Conservation (phyloP, 2,113 vertebrate genomes). For the Camelus dromedarius region DNA sequence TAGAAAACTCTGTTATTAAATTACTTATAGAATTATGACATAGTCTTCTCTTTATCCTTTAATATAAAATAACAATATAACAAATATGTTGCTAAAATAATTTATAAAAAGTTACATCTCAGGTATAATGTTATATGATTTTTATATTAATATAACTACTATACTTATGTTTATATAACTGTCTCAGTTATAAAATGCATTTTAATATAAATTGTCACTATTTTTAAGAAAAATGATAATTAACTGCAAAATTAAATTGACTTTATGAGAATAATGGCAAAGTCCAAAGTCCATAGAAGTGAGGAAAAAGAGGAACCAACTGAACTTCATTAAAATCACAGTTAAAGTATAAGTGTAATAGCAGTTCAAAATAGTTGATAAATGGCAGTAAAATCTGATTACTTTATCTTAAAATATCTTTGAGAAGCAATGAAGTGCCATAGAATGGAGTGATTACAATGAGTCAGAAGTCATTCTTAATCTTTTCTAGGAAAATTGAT, state of each 20-base stretch:
- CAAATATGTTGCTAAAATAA: constrained; percentile 32
- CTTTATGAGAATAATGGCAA: constrained; percentile 29
- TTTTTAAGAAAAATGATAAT: constrained; percentile 37
- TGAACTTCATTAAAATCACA: constrained; percentile 2
- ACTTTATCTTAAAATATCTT: background rate
- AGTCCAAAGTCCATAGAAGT: background rate
- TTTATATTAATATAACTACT: background rate
- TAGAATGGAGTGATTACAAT: background rate
- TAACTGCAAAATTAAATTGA: background rate
- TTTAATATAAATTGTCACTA: background rate
- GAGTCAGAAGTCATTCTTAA: background rate
- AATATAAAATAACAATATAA: constrained; percentile 11
- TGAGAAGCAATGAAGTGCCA: background rate
- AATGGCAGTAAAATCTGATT: constrained; percentile 15
- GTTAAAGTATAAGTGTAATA: background rate
- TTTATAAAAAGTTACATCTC: background rate
- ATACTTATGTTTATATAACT: background rate
- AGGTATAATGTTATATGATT: background rate
- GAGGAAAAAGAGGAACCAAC: background rate
- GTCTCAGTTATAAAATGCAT: background rate
- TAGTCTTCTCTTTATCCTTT: background rate
- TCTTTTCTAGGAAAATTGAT: background rate
- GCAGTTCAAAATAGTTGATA: background rate
- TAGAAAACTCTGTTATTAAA: background rate
- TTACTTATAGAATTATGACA: background rate